A percentile compares a stretch with the other conserved stretches of the same genome.
Evolutionary conservation across 2,888 invertebrate species (phyloP).

Genomic region (Synanthedon formicaeformis): DNA sequence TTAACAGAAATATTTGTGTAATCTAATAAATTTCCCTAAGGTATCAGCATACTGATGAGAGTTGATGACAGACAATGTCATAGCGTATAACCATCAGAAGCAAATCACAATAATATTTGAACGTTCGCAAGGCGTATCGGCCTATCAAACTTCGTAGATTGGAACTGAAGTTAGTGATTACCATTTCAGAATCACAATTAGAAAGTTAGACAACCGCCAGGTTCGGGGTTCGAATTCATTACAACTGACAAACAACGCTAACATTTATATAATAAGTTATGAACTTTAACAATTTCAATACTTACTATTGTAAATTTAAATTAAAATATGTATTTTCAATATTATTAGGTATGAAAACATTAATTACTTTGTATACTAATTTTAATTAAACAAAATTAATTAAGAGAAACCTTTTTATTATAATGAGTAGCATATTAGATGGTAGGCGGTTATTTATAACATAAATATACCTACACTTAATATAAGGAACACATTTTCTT

Average conservation of each 20-base stretch:
- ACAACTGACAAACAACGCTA: constrained; percentile 5
- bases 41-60: too few species aligned
- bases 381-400: too few species aligned
- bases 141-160: constrained; percentile 15
- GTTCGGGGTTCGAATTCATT: constrained; percentile 4
- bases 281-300: neutral
- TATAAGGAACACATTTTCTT: too few species aligned
- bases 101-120: neutral
- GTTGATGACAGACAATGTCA: neutral
- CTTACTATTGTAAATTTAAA: neutral
- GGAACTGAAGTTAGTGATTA: constrained; percentile 13
- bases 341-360: too few species aligned
- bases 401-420: too few species aligned
- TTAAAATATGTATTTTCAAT: too few species aligned
- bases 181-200: constrained; percentile 16
- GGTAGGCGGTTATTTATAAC: too few species aligned
- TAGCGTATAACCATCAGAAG: neutral
- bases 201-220: constrained; percentile 12
- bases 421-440: too few species aligned
- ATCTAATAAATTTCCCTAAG: too few species aligned
- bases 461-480: too few species aligned
- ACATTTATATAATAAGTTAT: neutral
- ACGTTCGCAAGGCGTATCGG: constrained; percentile 17
- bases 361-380: too few species aligned
- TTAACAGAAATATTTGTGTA: too few species aligned